Evolutionary conservation across 35 echinoderm and acorn worm genomes (phyloP).

Genomic region (Hemicentrotus pulcherrimus): DNA sequence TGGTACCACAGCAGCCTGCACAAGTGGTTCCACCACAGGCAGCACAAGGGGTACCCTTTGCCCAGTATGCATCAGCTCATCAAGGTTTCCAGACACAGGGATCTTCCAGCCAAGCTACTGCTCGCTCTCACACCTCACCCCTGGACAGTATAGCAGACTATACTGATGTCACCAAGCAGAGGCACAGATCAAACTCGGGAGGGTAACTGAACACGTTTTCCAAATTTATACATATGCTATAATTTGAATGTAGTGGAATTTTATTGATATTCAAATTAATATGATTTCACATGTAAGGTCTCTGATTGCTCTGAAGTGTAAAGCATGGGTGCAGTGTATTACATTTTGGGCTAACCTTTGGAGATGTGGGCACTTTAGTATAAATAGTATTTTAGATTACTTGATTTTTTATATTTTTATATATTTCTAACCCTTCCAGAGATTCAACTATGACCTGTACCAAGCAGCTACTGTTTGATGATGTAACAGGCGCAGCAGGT

Average conservation of each 20-base stretch:
- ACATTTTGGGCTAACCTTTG: too few relatives aligned
- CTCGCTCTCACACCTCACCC: not conserved
- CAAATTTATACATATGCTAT: not conserved
- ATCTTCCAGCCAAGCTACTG: not conserved
- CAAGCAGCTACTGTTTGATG: constrained; percentile 34
- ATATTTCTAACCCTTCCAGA: not conserved
- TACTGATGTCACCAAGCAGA: not conserved
- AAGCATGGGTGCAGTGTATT: too few relatives aligned
- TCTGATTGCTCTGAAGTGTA: too few relatives aligned
- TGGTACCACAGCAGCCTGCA: not conserved
- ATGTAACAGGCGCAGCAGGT: not conserved
- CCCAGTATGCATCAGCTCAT: not conserved
- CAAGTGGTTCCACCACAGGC: not conserved
- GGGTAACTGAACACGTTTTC: not conserved
- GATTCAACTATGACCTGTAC: constrained; percentile 21
- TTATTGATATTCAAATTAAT: too few relatives aligned
- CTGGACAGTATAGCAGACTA: not conserved
- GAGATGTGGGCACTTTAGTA: too few relatives aligned
- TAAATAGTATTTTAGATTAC: too few relatives aligned
- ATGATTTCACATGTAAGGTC: too few relatives aligned
- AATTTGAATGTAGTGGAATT: too few relatives aligned
- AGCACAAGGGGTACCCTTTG: not conserved
- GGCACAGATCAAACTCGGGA: not conserved
- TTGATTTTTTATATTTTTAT: too few relatives aligned
- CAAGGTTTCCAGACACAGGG: not conserved